phyloP scores from a whole-genome alignment of 1,140 invertebrate genomes.

The Diuraphis noxia region DNA sequence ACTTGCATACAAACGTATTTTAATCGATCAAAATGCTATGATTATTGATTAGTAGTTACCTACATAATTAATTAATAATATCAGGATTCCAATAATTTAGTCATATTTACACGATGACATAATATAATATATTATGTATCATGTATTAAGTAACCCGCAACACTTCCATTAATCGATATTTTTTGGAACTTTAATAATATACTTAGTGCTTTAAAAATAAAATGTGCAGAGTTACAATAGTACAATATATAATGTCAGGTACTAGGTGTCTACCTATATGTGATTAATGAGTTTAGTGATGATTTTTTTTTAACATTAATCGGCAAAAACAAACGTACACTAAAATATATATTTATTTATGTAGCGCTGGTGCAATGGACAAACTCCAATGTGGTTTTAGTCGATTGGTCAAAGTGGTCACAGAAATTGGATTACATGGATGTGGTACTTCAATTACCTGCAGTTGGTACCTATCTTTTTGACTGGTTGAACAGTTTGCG shows the following conservation, averaged over 20 bases:
- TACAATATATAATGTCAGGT: neutral
- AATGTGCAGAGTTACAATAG: neutral
- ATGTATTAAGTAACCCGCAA: neutral
- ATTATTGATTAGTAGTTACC: neutral
- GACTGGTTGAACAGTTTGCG: neutral
- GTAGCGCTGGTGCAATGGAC: neutral
- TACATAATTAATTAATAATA: neutral
- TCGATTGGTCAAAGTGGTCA: constrained; percentile 33
- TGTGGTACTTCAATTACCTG: neutral
- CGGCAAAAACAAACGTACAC: neutral
- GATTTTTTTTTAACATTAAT: neutral
- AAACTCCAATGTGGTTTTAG: constrained; percentile 9
- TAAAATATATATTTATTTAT: neutral
- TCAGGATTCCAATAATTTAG: neutral
- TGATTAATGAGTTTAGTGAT: neutral
- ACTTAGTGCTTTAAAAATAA: neutral
- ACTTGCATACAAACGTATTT: neutral
- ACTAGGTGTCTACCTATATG: neutral
- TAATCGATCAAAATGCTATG: neutral
- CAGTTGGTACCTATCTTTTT: neutral
- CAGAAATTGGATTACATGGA: neutral
- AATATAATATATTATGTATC: neutral
- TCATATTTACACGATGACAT: too few species aligned
- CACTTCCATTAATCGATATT: too few species aligned
- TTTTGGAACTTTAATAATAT: neutral